Conservation (phyloP, 2,888 invertebrate genomes). For the Tinea trinotella region DNA sequence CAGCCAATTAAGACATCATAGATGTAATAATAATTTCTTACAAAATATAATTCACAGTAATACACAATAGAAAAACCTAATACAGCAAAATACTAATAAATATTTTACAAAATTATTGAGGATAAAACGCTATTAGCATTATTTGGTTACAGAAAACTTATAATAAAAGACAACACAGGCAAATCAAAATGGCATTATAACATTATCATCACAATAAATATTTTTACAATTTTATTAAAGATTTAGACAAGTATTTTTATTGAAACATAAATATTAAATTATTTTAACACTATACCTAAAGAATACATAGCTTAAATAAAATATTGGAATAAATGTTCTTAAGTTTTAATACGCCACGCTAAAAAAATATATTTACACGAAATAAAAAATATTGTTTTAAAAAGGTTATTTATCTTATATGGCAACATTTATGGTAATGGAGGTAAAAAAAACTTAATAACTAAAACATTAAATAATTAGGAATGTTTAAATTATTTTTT, state of each 20-base stretch:
- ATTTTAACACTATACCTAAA: neutral
- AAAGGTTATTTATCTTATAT: conserved; percentile 32
- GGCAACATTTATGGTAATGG: conserved; percentile 57
- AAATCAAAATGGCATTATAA: conserved; percentile 30
- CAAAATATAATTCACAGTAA: conserved; percentile 62
- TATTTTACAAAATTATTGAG: conserved; percentile 38
- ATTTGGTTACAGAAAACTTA: conserved; percentile 64
- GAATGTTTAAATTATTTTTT: neutral
- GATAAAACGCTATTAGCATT: conserved; percentile 66
- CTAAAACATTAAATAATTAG: neutral
- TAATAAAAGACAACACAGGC: conserved; percentile 17
- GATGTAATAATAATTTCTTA: conserved; percentile 28
- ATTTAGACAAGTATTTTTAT: neutral
- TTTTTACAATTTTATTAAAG: neutral
- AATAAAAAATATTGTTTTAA: neutral
- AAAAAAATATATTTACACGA: neutral
- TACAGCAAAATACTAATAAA: conserved; percentile 24
- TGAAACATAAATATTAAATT: neutral
- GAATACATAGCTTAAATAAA: neutral
- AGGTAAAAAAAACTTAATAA: conserved; percentile 46
- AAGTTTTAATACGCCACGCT: neutral
- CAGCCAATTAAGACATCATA: neutral
- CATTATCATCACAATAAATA: neutral
- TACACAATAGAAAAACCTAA: conserved; percentile 40
- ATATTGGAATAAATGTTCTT: conserved; percentile 3